A percentile compares a stretch with the other conserved stretches of the same genome.
Evolutionary conservation across 37 sponge, comb jelly and placozoan genomes (phyloP).

Genomic region (Ephydatia muelleri): DNA sequence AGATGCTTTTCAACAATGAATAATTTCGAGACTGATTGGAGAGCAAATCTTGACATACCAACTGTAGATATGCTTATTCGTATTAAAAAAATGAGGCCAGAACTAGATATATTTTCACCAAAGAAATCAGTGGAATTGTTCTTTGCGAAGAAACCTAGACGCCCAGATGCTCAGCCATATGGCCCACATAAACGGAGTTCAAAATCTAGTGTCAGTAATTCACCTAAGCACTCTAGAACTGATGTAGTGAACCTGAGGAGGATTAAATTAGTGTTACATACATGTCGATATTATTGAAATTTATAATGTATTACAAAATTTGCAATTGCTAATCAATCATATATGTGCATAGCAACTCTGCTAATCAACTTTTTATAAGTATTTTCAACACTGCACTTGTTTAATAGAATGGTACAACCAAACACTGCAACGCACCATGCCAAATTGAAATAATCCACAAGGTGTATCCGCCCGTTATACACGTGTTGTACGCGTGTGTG

Average conservation of each 20-base stretch:
- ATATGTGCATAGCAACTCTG: neutral
- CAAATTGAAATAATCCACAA: too few species aligned
- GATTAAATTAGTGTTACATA: neutral
- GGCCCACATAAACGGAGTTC: neutral
- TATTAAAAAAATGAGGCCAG: neutral
- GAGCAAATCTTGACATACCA: neutral
- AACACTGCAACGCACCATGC: too few species aligned
- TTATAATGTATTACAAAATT: neutral
- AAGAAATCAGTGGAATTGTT: neutral
- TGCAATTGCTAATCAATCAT: neutral
- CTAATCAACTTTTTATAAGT: slow-evolving; percentile 1
- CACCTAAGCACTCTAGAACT: neutral
- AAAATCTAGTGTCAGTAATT: neutral
- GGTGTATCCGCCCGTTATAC: too few species aligned
- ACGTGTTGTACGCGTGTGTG: too few species aligned
- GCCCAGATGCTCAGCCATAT: neutral
- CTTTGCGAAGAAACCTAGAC: neutral
- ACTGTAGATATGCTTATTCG: neutral
- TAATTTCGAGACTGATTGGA: neutral
- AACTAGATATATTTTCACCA: neutral
- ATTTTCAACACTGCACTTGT: neutral
- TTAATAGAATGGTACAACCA: too few species aligned
- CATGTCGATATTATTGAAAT: too few species aligned
- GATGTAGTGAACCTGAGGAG: slow-evolving; percentile 1
- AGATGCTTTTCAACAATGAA: slow-evolving; percentile 1